Base-by-base conservation (phyloP, 2,888 invertebrate species). In the Leucoma salicis region DNA sequence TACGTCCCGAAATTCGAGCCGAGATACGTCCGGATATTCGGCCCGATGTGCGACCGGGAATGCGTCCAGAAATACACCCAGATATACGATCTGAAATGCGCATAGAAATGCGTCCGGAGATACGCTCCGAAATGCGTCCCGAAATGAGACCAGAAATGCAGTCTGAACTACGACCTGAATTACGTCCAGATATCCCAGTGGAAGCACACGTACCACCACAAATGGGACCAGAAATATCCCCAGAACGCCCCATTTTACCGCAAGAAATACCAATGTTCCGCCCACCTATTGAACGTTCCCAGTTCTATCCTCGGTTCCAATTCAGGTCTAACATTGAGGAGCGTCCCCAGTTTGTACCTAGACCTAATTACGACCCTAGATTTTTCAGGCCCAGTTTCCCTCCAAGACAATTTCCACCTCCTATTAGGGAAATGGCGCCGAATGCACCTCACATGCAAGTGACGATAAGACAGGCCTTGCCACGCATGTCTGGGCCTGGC, bases 361-460 rank as follows among this genome's bases (percentile, higher is more conserved):
- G 64, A 25, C 76, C 75, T 0, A 67, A 63, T 32, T 80, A 72
- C 31, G 80, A 79, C 5, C 65, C 62, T 0, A 49, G 82, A 13
- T 81, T 72, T 40, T 68, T 57, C 13, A 74, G 66, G 35, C 72
- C 65, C 0, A 60, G 64, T 6, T 74, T 69, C 1, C 75, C 66
- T 0, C 64, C 59, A 0, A 39, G 79, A 13, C 74, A 65, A 4
- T 78, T 74, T 14, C 65, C 49, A 0, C 75, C 74, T 0, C 75
- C 74, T 0, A 56, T 70, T 24, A 60, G 82, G 3, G 81, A 81
- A 15, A 67, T 81, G 1, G 57, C 58, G 0, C 77, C 81, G 0
- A 76, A 75, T 25, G 47, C 55, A 1, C 66, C 56, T 33, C 74
- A 72, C 14, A 60, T 82, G 49, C 85, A 84, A 74, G 77, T 85